A percentile compares a stretch with the other conserved stretches of the same genome.
These are phyloP conservation scores for Porites evermanni DNA, from an alignment of 92 coral and sea anemone genomes.

Conservation along the genomic window DNA sequence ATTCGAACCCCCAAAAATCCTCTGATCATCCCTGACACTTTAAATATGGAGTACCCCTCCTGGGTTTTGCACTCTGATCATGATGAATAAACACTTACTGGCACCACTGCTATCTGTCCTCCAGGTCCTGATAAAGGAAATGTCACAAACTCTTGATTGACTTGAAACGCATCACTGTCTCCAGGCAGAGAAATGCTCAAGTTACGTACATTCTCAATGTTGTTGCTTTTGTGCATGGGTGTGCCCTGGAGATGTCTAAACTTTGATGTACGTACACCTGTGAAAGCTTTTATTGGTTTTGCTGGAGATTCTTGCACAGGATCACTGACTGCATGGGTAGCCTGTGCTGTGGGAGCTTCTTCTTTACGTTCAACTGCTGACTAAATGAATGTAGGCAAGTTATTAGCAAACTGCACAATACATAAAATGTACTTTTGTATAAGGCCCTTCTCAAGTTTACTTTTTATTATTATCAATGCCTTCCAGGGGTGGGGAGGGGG, in stretches of 20 bases:
- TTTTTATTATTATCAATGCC: no score
- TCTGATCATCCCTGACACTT: no score
- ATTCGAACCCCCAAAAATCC: no score
- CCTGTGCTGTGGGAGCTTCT: neutral
- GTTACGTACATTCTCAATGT: slow-evolving; percentile 92
- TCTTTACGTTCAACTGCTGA: slow-evolving; percentile 10
- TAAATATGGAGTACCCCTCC: no score
- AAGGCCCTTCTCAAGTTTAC: no score
- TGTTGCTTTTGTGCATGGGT: slow-evolving; percentile 89
- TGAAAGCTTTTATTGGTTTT: slow-evolving; percentile 64
- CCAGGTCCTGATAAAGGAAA: slow-evolving; percentile 91
- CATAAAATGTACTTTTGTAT: neutral
- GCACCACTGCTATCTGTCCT: slow-evolving; percentile 91
- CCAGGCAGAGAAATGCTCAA: slow-evolving; percentile 90
- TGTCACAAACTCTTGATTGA: slow-evolving; percentile 85
- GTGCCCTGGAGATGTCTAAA: slow-evolving; percentile 90
- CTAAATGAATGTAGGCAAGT: neutral
- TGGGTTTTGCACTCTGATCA: neutral
- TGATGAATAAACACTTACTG: slow-evolving; percentile 54
- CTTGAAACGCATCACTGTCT: slow-evolving; percentile 92
- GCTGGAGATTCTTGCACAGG: slow-evolving; percentile 49
- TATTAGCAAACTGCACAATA: no score
- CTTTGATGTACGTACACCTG: slow-evolving; percentile 81
- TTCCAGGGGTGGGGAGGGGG: no score
- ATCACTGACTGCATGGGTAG: neutral